Conservation (phyloP, 2,888 invertebrate species). For the Bibio marci region DNA sequence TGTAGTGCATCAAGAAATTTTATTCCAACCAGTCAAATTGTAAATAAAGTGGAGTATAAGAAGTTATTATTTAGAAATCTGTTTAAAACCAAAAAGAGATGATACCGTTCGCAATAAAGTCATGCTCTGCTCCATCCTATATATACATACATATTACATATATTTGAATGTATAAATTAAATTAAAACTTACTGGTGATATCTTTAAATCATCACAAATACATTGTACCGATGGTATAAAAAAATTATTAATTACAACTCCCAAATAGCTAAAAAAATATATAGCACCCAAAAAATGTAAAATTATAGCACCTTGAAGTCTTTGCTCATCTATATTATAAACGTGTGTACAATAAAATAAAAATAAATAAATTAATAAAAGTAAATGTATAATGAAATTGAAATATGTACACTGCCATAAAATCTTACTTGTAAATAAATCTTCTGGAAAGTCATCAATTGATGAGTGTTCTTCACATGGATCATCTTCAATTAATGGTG, state of each 20-base stretch:
- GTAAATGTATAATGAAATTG: too few species aligned
- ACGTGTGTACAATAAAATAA: too few species aligned
- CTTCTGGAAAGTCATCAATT: conserved; percentile 8
- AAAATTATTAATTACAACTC: conserved; percentile 71
- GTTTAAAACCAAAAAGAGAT: too few species aligned
- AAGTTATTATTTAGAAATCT: too few species aligned
- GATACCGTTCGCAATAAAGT: too few species aligned
- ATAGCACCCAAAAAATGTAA: conserved; percentile 51
- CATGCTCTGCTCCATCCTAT: too few species aligned
- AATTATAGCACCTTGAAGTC: conserved; percentile 50
- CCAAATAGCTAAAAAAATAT: conserved; percentile 63
- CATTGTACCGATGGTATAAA: conserved; percentile 68
- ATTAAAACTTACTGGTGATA: conserved; percentile 37
- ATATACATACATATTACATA: too few species aligned
- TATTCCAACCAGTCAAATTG: too few species aligned
- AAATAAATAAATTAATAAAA: neutral
- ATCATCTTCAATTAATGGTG: neutral
- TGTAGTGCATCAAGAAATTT: too few species aligned
- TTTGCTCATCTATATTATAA: conserved; percentile 34
- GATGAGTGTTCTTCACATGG: conserved; percentile 1
- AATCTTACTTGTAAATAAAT: conserved; percentile 7
- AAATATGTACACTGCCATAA: too few species aligned
- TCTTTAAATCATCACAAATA: conserved; percentile 53
- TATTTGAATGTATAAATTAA: too few species aligned
- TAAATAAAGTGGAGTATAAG: too few species aligned